phyloP scores from a whole-genome alignment of 1,140 invertebrate genomes.

The Drosophila kohkoa region DNA sequence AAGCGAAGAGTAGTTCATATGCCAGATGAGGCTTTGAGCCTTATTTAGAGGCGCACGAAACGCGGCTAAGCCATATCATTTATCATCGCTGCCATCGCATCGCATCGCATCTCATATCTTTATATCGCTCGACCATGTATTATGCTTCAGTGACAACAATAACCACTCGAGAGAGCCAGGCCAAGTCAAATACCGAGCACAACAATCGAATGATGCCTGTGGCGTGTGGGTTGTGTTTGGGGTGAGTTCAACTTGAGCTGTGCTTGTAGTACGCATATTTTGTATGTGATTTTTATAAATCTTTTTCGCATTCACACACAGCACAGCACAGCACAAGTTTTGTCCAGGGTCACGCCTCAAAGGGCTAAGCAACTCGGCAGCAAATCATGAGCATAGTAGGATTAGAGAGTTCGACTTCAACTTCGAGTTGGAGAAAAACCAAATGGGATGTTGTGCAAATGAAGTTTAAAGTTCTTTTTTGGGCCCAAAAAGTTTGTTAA shows the following conservation, averaged over 20 bases:
- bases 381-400: slow-evolving; percentile 22
- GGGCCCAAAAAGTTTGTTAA: slow-evolving; percentile 7
- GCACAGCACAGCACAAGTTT: slow-evolving; percentile 15
- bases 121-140: slow-evolving; percentile 39
- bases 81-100: slow-evolving; percentile 50
- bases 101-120: slow-evolving; percentile 42
- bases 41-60: slow-evolving; percentile 50
- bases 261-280: slow-evolving; percentile 36
- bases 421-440: background rate
- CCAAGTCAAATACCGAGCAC: slow-evolving; percentile 44
- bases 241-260: slow-evolving; percentile 34
- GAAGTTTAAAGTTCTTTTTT: slow-evolving; percentile 31
- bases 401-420: slow-evolving; percentile 9
- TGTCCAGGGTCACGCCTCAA: slow-evolving; percentile 31
- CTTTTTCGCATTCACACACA: slow-evolving; percentile 14
- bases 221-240: background rate
- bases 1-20: slow-evolving; percentile 29
- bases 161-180: slow-evolving; percentile 62
- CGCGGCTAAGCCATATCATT: slow-evolving; percentile 57
- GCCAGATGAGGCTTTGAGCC: slow-evolving; percentile 45
- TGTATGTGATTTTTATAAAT: slow-evolving; percentile 7
- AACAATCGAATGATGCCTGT: slow-evolving; percentile 23
- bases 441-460: background rate
- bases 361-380: slow-evolving; percentile 28
- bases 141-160: slow-evolving; percentile 70